Conservation (phyloP, 2,113 vertebrate genomes). For the Pedetes capensis region DNA sequence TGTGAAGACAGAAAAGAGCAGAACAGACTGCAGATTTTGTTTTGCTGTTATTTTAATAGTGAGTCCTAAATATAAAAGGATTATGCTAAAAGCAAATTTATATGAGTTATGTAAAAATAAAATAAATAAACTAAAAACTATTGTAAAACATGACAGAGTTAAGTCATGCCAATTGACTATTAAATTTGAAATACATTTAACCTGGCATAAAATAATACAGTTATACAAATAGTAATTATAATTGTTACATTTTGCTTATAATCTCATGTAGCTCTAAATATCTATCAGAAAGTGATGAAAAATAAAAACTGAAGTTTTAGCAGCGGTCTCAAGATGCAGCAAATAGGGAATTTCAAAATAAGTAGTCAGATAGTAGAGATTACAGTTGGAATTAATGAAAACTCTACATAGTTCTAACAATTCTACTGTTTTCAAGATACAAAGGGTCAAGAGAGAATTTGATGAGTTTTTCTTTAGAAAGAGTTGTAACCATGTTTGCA, state of each 20-base stretch:
- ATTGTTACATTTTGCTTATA: not conserved
- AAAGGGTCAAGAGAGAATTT: not conserved
- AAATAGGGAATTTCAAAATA: not conserved
- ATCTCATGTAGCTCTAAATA: not conserved
- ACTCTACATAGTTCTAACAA: not conserved
- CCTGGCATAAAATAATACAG: not conserved
- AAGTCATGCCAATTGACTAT: not conserved
- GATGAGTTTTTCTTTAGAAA: not conserved
- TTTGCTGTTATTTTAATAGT: constrained; percentile 35
- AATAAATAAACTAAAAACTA: not conserved
- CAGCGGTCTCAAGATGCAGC: not conserved
- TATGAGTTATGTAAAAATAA: not conserved
- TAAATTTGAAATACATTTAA: constrained; percentile 44
- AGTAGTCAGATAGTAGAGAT: not conserved
- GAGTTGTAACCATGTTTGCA: not conserved
- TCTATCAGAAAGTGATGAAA: not conserved
- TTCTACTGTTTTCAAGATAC: not conserved
- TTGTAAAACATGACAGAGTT: constrained; percentile 43
- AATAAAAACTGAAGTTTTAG: not conserved
- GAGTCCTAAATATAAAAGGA: constrained; percentile 33
- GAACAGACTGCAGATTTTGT: constrained; percentile 13
- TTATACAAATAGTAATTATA: not conserved
- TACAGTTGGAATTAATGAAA: not conserved
- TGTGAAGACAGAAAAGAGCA: not conserved
- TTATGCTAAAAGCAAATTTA: constrained; percentile 47